phyloP scores from a whole-genome alignment of 2,888 invertebrate species.

The Ernsta delagoae region DNA sequence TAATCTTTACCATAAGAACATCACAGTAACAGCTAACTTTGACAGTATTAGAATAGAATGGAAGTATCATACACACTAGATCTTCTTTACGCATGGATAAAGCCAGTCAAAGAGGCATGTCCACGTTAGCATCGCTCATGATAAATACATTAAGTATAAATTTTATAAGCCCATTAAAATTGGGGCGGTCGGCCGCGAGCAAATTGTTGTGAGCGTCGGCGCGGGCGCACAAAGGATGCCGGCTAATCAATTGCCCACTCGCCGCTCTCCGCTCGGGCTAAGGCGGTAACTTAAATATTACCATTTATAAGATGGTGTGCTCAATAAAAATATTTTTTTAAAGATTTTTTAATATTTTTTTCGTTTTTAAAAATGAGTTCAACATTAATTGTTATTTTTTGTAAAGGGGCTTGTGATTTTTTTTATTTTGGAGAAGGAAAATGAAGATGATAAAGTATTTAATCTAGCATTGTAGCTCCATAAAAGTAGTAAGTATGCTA shows the following conservation, averaged over 20 bases:
- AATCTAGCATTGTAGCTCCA: too few species aligned
- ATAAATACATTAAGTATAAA: conserved; percentile 84
- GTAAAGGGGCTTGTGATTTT: too few species aligned
- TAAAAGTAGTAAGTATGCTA: too few species aligned
- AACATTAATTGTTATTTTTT: too few species aligned
- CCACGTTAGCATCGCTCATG: conserved; percentile 63
- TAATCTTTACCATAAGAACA: too few species aligned
- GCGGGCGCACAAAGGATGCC: conserved; percentile 73
- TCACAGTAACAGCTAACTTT: too few species aligned
- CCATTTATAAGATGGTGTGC: conserved; percentile 30
- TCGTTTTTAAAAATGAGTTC: too few species aligned
- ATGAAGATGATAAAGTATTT: too few species aligned
- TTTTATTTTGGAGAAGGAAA: too few species aligned
- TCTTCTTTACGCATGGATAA: too few species aligned
- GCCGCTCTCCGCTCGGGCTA: conserved; percentile 36
- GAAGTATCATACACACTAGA: too few species aligned
- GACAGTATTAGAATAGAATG: too few species aligned
- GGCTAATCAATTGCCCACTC: conserved; percentile 77
- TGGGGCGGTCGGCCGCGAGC: conserved; percentile 83
- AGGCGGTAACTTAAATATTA: conserved; percentile 45
- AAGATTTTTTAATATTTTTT: background rate
- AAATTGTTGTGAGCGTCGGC: conserved; percentile 82
- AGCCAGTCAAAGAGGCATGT: conserved; percentile 42
- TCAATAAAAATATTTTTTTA: background rate
- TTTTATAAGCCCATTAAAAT: conserved; percentile 85